These are phyloP conservation scores for Apogon hyalosoma DNA, from an alignment of 2,797 vertebrate species.

Conservation along the genomic window DNA sequence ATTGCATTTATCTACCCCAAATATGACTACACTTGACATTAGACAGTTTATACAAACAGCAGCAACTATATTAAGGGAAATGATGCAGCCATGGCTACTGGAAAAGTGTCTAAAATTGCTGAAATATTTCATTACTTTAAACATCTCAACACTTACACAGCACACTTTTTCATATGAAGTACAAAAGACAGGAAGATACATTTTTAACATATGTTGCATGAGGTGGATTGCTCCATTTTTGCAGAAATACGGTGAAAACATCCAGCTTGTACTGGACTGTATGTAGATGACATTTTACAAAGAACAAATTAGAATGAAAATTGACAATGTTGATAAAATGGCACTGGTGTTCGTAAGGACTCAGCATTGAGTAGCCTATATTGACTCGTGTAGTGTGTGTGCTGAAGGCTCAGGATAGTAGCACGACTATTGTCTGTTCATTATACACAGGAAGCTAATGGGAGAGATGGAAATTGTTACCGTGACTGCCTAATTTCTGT, in stretches of 20 bases:
- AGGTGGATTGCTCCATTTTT: slow-evolving; percentile 10
- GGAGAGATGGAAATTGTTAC: too few species aligned
- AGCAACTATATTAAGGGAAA: slow-evolving; percentile 4
- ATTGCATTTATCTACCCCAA: background rate
- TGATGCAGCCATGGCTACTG: background rate
- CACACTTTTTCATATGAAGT: slow-evolving; percentile 17
- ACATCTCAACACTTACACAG: slow-evolving; percentile 3
- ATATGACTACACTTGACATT: background rate
- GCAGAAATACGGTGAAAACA: slow-evolving; percentile 1
- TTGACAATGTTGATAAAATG: slow-evolving; percentile 3
- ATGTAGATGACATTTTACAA: slow-evolving; percentile 12
- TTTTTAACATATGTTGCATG: slow-evolving; percentile 10
- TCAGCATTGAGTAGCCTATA: background rate
- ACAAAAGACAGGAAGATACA: background rate
- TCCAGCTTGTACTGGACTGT: background rate
- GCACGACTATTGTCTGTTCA: too few species aligned
- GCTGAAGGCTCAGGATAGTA: too few species aligned
- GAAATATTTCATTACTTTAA: background rate
- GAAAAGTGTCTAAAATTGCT: slow-evolving; percentile 7
- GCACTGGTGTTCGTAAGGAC: background rate
- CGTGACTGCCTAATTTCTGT: too few species aligned
- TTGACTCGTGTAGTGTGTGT: too few species aligned
- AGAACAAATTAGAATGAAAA: slow-evolving; percentile 30
- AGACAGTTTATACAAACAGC: background rate
- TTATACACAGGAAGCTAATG: too few species aligned